Percentiles rank a stretch among this genome's conserved stretches.
Evolutionary conservation across 23 tunicate genomes (phyloP).

Genomic region (Corella eumyota): DNA sequence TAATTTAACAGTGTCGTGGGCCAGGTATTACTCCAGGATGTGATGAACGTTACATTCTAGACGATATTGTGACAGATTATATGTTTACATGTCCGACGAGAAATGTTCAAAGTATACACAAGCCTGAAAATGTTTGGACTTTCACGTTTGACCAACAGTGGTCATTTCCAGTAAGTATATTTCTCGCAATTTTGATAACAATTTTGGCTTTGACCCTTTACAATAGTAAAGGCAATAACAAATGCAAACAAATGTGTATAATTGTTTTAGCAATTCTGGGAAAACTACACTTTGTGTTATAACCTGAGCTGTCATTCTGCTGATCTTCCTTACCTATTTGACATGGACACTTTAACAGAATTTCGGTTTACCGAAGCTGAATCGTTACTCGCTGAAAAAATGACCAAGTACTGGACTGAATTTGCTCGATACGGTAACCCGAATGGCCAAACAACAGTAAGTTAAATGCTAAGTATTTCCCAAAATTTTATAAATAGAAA

Average conservation of each 20-base stretch:
- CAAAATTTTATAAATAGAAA: no score
- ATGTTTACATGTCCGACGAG: constrained; percentile 60
- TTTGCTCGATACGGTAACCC: constrained; percentile 77
- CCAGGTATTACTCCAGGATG: constrained; percentile 4
- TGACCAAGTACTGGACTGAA: constrained; percentile 46
- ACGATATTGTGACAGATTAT: constrained; percentile 56
- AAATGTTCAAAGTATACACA: constrained; percentile 11
- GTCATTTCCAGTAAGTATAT: constrained; percentile 60
- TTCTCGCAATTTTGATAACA: background rate
- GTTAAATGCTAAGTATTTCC: background rate
- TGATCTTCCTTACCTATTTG: constrained; percentile 70
- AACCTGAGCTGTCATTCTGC: constrained; percentile 57
- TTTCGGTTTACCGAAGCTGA: constrained; percentile 36
- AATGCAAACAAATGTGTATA: no score
- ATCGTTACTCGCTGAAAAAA: constrained; percentile 18
- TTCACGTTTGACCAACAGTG: constrained; percentile 58
- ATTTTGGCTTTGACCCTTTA: no score
- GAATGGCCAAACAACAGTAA: constrained; percentile 8
- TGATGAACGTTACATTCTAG: constrained; percentile 46
- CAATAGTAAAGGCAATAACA: background rate
- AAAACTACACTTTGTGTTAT: constrained; percentile 37
- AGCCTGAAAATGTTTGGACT: constrained; percentile 26
- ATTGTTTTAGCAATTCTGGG: constrained; percentile 43
- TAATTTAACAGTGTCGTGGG: background rate
- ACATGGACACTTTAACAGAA: constrained; percentile 38